Conservation (phyloP, 2,113 vertebrate genomes). For the Lepisosteus osseus region DNA sequence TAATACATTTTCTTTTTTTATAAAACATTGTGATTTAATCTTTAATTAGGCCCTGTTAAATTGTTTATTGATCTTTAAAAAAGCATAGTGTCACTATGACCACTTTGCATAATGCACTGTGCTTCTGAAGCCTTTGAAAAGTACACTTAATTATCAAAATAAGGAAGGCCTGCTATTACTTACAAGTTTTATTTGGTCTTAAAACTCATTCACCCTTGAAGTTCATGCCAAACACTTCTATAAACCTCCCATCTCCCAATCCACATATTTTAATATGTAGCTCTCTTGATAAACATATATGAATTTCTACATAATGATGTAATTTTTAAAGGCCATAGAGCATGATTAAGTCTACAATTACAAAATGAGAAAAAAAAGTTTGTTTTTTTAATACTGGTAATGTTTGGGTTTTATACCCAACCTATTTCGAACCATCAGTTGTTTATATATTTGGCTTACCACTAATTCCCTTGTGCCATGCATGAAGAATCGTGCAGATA, state of each 20-base stretch:
- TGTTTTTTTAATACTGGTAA: no score
- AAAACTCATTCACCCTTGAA: constrained; percentile 14
- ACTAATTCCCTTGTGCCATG: no score
- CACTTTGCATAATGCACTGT: constrained; percentile 65
- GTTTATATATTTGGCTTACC: no score
- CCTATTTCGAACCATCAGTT: no score
- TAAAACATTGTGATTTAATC: constrained; percentile 47
- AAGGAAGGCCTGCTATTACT: constrained; percentile 32
- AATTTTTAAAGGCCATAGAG: neutral
- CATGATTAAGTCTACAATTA: no score
- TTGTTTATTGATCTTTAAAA: constrained; percentile 59
- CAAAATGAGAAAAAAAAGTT: no score
- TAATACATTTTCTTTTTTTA: constrained; percentile 59
- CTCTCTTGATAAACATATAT: constrained; percentile 8
- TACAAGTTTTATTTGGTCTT: constrained; percentile 21
- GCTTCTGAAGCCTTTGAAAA: constrained; percentile 53
- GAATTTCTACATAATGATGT: constrained; percentile 10
- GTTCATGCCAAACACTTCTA: constrained; percentile 7
- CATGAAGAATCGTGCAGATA: no score
- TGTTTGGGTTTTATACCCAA: no score
- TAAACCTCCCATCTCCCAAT: neutral
- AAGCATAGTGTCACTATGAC: constrained; percentile 38
- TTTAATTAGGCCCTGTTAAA: constrained; percentile 54
- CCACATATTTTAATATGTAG: neutral
- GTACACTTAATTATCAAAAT: constrained; percentile 60